Evolutionary conservation across 2,113 vertebrate genomes (phyloP).

Genomic region (Glareola pratincola): DNA sequence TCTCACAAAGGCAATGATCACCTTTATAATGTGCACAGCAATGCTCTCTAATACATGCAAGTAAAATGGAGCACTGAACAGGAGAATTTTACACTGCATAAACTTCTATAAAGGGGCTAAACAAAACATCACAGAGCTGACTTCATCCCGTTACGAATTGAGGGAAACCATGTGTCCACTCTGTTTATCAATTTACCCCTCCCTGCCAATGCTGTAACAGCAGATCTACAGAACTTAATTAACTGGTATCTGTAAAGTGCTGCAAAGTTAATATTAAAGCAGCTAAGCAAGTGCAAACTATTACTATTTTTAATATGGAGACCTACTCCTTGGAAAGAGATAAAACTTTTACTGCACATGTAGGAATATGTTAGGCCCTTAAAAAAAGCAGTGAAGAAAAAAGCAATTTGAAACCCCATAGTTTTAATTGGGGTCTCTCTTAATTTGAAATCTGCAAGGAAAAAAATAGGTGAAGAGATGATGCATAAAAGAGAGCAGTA

Average conservation of each 20-base stretch:
- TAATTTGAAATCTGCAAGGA: not conserved
- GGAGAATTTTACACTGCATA: not conserved
- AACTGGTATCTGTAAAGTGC: not conserved
- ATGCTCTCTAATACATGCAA: not conserved
- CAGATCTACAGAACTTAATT: not conserved
- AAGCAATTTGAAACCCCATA: not conserved
- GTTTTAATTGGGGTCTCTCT: not conserved
- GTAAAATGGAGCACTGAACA: not conserved
- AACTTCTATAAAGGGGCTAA: not conserved
- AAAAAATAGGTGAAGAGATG: not conserved
- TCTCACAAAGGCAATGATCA: not conserved
- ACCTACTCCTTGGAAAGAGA: not conserved
- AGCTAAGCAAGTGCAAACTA: not conserved
- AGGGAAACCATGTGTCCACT: not conserved
- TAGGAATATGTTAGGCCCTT: not conserved
- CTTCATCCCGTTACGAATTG: not conserved
- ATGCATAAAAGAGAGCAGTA: not conserved
- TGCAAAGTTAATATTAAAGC: not conserved
- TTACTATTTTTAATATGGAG: not conserved
- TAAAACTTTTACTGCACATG: not conserved
- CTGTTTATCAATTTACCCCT: not conserved
- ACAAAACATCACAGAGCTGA: not conserved
- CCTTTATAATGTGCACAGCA: not conserved
- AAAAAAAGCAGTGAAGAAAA: not conserved
- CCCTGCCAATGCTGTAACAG: not conserved